A percentile compares a stretch with the other conserved stretches of the same genome.
These are phyloP conservation scores for Liolophura sinensis DNA, from an alignment of 1,140 invertebrate genomes.

Conservation along the genomic window DNA sequence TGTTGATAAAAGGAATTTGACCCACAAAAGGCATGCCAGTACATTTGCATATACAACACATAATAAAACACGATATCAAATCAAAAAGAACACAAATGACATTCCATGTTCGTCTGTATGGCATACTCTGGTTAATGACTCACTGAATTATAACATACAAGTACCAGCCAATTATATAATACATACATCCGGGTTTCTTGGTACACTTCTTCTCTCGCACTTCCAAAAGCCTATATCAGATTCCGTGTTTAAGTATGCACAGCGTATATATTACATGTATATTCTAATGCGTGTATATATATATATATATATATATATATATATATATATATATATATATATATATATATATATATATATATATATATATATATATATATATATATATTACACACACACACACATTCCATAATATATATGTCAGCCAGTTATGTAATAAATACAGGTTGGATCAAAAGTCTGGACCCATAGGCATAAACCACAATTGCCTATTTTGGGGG, in stretches of 20 bases:
- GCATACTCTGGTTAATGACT: too few relatives aligned
- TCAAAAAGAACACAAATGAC: too few relatives aligned
- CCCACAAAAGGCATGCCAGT: too few relatives aligned
- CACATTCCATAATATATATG: background rate
- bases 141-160: too few relatives aligned
- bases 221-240: background rate
- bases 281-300: conserved; percentile 9
- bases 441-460: background rate
- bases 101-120: too few relatives aligned
- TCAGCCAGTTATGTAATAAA: background rate
- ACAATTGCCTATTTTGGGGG: background rate
- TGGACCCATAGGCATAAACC: background rate
- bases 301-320: conserved; percentile 13
- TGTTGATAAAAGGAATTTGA: too few relatives aligned
- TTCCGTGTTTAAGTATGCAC: background rate
- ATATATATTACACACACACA: background rate
- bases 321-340: conserved; percentile 15
- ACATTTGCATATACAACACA: too few relatives aligned
- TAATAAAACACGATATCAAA: too few relatives aligned
- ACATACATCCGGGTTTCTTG: conserved; percentile 27
- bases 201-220: conserved; percentile 1
- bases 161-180: conserved; percentile 26
- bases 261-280: conserved; percentile 5
- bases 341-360: conserved; percentile 18
- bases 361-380: conserved; percentile 6